phyloP scores from a whole-genome alignment of 2,888 invertebrate species.

The Altica lythri region DNA sequence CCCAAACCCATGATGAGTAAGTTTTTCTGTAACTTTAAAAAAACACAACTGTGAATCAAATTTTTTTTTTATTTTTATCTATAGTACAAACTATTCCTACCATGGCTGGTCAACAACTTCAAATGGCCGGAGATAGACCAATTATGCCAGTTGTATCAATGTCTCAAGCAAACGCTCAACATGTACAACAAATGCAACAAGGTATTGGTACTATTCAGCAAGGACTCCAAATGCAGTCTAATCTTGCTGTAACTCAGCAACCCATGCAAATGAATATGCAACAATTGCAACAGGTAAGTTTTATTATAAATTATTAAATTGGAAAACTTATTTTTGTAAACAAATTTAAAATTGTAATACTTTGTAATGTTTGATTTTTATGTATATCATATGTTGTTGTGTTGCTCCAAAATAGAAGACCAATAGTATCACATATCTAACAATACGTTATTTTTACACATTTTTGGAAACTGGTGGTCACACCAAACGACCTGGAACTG shows the following conservation, averaged over 20 bases:
- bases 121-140: slow-evolving; percentile 60
- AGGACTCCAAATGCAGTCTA: slow-evolving; percentile 61
- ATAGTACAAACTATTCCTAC: slow-evolving; percentile 64
- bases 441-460: too few relatives aligned
- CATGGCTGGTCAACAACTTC: slow-evolving; percentile 58
- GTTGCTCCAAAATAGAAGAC: too few relatives aligned
- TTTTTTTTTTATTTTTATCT: neutral
- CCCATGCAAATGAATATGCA: slow-evolving; percentile 60
- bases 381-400: neutral
- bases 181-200: slow-evolving; percentile 63
- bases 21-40: slow-evolving; percentile 35
- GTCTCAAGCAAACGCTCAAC: slow-evolving; percentile 59
- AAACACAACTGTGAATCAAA: neutral
- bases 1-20: slow-evolving; percentile 64
- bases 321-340: too few relatives aligned
- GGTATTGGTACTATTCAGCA: slow-evolving; percentile 61
- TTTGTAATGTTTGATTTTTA: too few relatives aligned
- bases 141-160: slow-evolving; percentile 72
- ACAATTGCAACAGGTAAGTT: slow-evolving; percentile 65
- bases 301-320: slow-evolving; percentile 2
- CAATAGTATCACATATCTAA: too few relatives aligned
- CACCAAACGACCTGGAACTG: too few relatives aligned
- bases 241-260: slow-evolving; percentile 57
- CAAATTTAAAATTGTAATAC: too few relatives aligned
- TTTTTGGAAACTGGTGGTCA: too few relatives aligned